Evolutionary conservation across 2,888 invertebrate genomes (phyloP).

Genomic region (Lymantria dispar): DNA sequence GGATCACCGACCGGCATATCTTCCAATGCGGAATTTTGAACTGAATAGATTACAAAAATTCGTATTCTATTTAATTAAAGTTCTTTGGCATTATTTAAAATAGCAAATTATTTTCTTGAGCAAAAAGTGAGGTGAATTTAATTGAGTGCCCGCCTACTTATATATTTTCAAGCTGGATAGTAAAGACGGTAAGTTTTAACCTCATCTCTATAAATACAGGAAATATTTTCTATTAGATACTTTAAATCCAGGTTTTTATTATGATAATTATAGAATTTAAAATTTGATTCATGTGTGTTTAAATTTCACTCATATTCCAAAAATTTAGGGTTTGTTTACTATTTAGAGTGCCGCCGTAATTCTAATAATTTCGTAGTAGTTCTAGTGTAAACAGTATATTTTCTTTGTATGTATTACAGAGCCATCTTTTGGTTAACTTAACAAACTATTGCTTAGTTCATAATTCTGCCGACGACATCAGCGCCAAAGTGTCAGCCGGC

Average conservation of each 20-base stretch:
- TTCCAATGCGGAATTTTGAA: constrained; percentile 45
- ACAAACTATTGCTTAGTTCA: constrained; percentile 40
- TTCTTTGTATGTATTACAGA: constrained; percentile 26
- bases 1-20: constrained; percentile 48
- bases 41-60: constrained; percentile 27
- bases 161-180: constrained; percentile 7
- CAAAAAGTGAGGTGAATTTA: constrained; percentile 39
- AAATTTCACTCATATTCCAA: background rate
- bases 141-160: constrained; percentile 1
- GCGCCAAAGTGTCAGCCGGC: constrained; percentile 75
- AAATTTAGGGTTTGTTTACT: constrained; percentile 23
- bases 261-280: too few species aligned
- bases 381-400: constrained; percentile 23
- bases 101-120: constrained; percentile 22
- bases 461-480: constrained; percentile 33
- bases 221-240: too few species aligned
- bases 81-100: constrained; percentile 17
- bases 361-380: constrained; percentile 15
- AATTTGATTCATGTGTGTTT: background rate
- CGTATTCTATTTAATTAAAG: constrained; percentile 17
- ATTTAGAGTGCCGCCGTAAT: constrained; percentile 15
- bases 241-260: too few species aligned
- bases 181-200: constrained; percentile 26
- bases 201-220: background rate
- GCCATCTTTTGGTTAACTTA: constrained; percentile 53